Evolutionary conservation across 2,888 invertebrate species (phyloP).

Genomic region (Tiliacea citrago): DNA sequence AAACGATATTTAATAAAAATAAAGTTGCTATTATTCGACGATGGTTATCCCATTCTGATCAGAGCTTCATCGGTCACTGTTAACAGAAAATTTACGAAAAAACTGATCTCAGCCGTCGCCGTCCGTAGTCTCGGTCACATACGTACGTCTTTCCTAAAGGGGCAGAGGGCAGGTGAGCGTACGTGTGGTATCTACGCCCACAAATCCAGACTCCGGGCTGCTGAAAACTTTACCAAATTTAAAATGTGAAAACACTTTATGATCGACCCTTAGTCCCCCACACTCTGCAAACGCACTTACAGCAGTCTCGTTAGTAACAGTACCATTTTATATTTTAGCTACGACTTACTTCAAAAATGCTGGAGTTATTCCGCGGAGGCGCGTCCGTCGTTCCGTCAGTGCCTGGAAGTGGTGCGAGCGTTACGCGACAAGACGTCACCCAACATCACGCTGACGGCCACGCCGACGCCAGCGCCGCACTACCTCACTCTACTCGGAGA

Average conservation of each 20-base stretch:
- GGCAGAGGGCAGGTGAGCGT: background rate
- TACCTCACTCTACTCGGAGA: slow-evolving; percentile 86
- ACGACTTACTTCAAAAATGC: slow-evolving; percentile 96
- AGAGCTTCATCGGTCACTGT: too few species aligned
- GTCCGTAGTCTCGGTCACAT: background rate
- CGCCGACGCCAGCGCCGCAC: slow-evolving; percentile 80
- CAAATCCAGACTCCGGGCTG: background rate
- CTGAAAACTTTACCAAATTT: background rate
- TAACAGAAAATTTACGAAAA: background rate
- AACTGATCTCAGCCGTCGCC: background rate
- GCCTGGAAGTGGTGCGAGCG: slow-evolving; percentile 91
- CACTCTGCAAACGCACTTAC: background rate
- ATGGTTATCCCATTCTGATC: background rate
- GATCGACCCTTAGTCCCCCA: background rate
- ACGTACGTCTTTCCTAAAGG: background rate
- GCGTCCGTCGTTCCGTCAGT: slow-evolving; percentile 96
- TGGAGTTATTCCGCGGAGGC: slow-evolving; percentile 96
- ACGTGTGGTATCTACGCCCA: background rate
- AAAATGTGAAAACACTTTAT: background rate
- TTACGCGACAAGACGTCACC: slow-evolving; percentile 83
- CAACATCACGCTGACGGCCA: slow-evolving; percentile 79
- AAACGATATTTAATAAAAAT: background rate
- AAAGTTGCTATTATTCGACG: background rate
- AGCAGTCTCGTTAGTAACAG: too few species aligned
- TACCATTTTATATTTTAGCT: slow-evolving; percentile 90